A percentile compares a stretch with the other conserved stretches of the same genome.
Evolutionary conservation across 2,797 vertebrate genomes (phyloP).

Genomic region (Taeniopygia guttata): DNA sequence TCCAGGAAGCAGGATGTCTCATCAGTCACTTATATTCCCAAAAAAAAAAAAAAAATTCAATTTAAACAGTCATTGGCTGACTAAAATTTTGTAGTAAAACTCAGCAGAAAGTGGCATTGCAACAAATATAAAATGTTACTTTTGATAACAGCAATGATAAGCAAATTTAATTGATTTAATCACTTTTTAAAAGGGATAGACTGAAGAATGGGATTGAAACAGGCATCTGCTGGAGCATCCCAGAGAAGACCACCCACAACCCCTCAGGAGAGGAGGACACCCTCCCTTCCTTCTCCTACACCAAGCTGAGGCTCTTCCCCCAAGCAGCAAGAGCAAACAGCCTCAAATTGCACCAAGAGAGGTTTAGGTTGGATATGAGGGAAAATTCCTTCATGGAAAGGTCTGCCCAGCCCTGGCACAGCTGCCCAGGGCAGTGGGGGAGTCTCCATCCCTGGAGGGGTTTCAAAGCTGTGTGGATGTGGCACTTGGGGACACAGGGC

Average conservation of each 20-base stretch:
- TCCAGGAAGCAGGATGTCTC: neutral
- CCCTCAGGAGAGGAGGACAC: too few species aligned
- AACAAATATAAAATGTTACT: neutral
- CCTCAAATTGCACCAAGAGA: too few species aligned
- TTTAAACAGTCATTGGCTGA: neutral
- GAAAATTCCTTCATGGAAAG: neutral
- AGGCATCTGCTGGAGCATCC: neutral
- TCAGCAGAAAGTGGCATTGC: neutral
- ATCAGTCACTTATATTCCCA: neutral
- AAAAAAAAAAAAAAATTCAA: neutral
- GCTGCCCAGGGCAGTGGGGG: neutral
- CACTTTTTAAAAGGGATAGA: neutral
- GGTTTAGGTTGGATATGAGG: neutral
- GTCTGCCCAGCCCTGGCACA: neutral
- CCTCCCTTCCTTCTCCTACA: neutral
- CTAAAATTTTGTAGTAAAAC: neutral
- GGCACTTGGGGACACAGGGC: neutral
- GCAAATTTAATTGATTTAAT: neutral
- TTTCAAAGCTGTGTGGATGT: neutral
- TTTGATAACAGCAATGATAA: constrained; percentile 5
- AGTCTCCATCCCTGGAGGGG: neutral
- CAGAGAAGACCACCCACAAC: accelerated
- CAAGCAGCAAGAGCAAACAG: neutral
- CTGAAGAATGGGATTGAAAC: neutral
- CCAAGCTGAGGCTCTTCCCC: neutral